Conservation (phyloP, 2,113 vertebrate species). For the Cinclus mexicanus region DNA sequence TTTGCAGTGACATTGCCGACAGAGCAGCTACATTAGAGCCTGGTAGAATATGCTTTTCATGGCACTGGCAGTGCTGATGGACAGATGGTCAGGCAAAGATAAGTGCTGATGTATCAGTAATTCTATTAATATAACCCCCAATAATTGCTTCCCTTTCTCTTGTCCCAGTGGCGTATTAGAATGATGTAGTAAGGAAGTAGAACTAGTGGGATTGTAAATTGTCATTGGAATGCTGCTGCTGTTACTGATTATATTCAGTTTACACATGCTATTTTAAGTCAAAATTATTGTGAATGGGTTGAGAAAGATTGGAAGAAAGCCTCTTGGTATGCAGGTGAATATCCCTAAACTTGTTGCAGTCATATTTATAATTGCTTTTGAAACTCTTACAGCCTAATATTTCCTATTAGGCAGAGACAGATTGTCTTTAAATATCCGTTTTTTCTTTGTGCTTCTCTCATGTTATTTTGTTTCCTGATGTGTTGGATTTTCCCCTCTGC, state of each 20-base stretch:
- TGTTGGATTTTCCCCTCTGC: background rate
- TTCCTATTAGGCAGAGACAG: background rate
- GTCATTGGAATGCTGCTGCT: background rate
- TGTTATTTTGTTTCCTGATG: background rate
- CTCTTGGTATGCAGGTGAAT: background rate
- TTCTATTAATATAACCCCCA: background rate
- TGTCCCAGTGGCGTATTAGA: background rate
- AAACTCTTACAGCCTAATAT: background rate
- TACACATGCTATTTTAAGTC: fast-evolving
- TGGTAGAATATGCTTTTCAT: background rate
- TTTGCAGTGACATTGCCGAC: fast-evolving
- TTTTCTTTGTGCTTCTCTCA: background rate
- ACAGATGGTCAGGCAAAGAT: background rate
- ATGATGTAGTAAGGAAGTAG: background rate
- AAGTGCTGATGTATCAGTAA: background rate
- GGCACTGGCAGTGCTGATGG: background rate
- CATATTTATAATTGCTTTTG: background rate
- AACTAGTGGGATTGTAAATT: background rate
- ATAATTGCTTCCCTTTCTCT: fast-evolving
- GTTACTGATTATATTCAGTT: background rate
- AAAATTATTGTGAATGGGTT: background rate
- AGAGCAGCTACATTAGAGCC: fast-evolving
- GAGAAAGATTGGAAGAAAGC: background rate
- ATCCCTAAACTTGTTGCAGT: background rate
- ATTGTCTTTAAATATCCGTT: background rate